Evolutionary conservation across 2,797 vertebrate species (phyloP).

Genomic region (Enteromius fasciolatus): DNA sequence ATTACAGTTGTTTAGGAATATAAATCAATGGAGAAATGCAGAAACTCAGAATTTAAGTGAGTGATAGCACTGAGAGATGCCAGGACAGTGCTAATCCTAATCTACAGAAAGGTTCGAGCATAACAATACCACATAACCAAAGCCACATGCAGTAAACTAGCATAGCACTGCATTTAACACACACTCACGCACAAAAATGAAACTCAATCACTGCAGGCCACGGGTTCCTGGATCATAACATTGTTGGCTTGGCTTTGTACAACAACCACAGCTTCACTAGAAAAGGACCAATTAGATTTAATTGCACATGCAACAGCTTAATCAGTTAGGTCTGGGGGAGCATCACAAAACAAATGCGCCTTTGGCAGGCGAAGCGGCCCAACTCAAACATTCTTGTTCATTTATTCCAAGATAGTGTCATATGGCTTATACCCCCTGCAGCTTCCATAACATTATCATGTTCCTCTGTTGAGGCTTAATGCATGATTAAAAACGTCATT

Average conservation of each 20-base stretch:
- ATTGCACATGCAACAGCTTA: conserved; percentile 57
- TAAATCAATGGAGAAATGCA: neutral
- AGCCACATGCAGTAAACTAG: conserved; percentile 52
- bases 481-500: conserved; percentile 34
- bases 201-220: conserved; percentile 29
- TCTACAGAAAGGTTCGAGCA: conserved; percentile 39
- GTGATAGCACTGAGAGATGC: neutral
- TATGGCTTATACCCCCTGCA: conserved; percentile 48
- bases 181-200: conserved; percentile 3
- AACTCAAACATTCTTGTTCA: conserved; percentile 25
- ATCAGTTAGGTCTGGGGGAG: conserved; percentile 47
- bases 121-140: conserved; percentile 48
- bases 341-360: conserved; percentile 35
- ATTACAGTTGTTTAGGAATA: neutral
- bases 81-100: conserved; percentile 42
- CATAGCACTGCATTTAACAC: conserved; percentile 21
- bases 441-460: conserved; percentile 39
- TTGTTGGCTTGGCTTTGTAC: conserved; percentile 37
- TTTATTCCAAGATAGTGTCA: conserved; percentile 48
- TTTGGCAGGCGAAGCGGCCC: conserved; percentile 37
- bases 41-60: neutral
- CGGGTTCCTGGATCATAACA: conserved; percentile 39
- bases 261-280: conserved; percentile 30
- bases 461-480: conserved; percentile 8
- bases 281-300: conserved; percentile 58